These are phyloP conservation scores for Chironomus tepperi DNA, from an alignment of 1,140 invertebrate species.

Conservation along the genomic window DNA sequence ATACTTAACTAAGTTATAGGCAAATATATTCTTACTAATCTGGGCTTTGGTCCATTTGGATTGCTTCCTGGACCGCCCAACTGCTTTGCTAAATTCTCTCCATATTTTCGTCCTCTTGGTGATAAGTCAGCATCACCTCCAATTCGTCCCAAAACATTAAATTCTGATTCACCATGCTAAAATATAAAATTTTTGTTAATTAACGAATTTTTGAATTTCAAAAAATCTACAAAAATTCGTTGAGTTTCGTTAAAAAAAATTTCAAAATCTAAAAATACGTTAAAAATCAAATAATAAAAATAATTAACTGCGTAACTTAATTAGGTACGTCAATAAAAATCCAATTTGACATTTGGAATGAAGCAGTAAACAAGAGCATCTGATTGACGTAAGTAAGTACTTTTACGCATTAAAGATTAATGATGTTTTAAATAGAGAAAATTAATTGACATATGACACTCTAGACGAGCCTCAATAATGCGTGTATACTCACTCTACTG, in stretches of 20 bases:
- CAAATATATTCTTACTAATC: constrained; percentile 17
- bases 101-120: constrained; percentile 69
- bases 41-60: background rate
- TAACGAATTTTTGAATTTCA: background rate
- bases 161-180: constrained; percentile 87
- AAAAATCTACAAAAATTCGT: background rate
- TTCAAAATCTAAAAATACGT: no score
- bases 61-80: constrained; percentile 39
- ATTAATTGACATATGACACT: no score
- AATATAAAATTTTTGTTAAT: constrained; percentile 29
- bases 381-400: no score
- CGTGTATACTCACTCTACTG: constrained; percentile 40
- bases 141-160: constrained; percentile 82
- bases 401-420: no score
- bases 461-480: background rate
- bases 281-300: no score
- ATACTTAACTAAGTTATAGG: background rate
- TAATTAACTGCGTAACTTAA: no score
- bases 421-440: no score
- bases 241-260: no score
- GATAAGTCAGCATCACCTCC: constrained; percentile 83
- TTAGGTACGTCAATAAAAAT: no score
- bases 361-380: no score
- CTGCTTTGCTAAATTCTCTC: constrained; percentile 60
- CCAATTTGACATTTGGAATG: no score